Evolutionary conservation across 1,140 invertebrate species (phyloP).

Genomic region (Caenorhabditis inopinata): DNA sequence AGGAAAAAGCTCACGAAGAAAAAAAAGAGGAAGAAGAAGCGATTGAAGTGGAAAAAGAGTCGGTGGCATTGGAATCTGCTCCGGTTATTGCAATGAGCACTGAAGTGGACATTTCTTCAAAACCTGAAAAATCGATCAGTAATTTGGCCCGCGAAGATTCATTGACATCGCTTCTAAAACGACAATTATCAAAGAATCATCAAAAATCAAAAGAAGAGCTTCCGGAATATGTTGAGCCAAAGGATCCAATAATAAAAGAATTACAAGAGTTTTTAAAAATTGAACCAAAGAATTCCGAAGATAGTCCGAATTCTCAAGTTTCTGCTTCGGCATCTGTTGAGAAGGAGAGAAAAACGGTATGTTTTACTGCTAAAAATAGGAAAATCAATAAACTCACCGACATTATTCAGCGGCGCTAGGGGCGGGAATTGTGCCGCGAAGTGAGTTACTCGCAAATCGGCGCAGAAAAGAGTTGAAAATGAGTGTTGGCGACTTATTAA

Average conservation of each 20-base stretch:
- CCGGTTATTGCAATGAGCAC: constrained; percentile 4
- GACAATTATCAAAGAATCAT: neutral
- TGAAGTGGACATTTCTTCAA: constrained; percentile 1
- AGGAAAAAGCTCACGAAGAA: neutral
- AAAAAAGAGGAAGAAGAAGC: neutral
- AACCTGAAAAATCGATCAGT: neutral
- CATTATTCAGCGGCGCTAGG: too few relatives aligned
- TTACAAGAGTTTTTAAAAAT: constrained; percentile 6
- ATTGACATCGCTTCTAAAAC: neutral
- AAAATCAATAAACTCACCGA: too few relatives aligned
- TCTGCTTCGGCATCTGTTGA: neutral
- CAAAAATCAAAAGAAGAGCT: neutral
- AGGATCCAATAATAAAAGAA: constrained; percentile 9
- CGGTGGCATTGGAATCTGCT: neutral
- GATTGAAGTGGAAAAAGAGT: neutral
- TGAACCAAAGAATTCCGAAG: constrained; percentile 16
- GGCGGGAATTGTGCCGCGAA: too few relatives aligned
- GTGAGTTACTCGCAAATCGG: too few relatives aligned
- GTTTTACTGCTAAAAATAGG: too few relatives aligned
- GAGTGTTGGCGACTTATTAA: too few relatives aligned
- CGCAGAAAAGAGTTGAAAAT: too few relatives aligned
- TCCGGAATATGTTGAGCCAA: constrained; percentile 5
- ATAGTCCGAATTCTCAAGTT: neutral
- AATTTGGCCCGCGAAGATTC: neutral
- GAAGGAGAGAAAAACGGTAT: neutral